These are phyloP conservation scores for Gallirallus australis DNA, from an alignment of 2,797 vertebrate species.

Conservation along the genomic window DNA sequence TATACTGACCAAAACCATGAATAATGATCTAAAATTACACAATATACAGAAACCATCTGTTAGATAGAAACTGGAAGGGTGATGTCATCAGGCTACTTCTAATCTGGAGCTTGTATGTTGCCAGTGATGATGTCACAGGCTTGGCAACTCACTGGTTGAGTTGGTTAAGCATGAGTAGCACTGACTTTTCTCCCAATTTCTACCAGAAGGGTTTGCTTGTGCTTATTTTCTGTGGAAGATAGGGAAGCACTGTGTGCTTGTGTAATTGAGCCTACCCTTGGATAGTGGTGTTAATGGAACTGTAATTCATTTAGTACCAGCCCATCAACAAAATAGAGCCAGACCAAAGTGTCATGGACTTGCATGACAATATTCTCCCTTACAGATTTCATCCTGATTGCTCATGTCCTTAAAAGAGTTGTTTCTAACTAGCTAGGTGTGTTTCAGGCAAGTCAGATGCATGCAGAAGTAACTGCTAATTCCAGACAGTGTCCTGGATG, in stretches of 20 bases:
- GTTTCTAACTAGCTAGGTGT: not conserved
- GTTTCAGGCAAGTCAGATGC: not conserved
- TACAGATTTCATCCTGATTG: not conserved
- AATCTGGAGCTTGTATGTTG: conserved; percentile 77
- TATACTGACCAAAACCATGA: conserved; percentile 78
- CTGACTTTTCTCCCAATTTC: not conserved
- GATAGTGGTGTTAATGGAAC: not conserved
- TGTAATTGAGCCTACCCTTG: not conserved
- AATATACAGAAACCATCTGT: conserved; percentile 87
- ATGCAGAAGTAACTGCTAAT: not conserved
- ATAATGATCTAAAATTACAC: conserved; percentile 83
- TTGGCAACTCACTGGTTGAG: conserved; percentile 69
- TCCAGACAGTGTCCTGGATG: not conserved
- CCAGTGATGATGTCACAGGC: conserved; percentile 83
- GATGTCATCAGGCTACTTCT: conserved; percentile 83
- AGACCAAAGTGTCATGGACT: not conserved
- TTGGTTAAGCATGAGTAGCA: conserved; percentile 54
- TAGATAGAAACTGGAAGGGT: conserved; percentile 76
- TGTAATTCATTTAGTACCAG: rapidly evolving
- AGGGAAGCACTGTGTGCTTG: not conserved
- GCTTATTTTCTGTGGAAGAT: not conserved
- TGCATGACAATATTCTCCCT: not conserved
- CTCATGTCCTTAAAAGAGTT: not conserved
- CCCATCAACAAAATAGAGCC: not conserved
- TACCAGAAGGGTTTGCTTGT: not conserved